These are phyloP conservation scores for Papilio dardanus DNA, from an alignment of 1,140 invertebrate genomes.

Conservation along the genomic window DNA sequence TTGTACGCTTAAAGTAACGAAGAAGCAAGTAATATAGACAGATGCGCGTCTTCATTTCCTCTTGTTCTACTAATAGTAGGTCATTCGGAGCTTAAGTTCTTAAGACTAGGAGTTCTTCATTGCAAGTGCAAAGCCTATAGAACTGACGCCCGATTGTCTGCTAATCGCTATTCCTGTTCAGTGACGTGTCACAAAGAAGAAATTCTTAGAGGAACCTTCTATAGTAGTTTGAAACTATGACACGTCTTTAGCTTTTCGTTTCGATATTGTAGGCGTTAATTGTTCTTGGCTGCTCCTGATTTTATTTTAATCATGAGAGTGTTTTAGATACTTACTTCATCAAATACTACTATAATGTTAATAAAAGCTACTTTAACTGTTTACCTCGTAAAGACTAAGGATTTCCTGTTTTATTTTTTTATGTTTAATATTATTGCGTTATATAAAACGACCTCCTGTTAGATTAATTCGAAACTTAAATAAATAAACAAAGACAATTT, in stretches of 20 bases:
- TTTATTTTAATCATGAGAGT: background rate
- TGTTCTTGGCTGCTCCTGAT: background rate
- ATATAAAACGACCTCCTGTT: background rate
- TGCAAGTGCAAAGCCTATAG: conserved; percentile 18
- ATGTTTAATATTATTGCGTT: background rate
- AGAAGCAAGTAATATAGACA: background rate
- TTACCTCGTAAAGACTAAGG: no score
- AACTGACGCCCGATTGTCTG: conserved; percentile 13
- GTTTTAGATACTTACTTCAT: no score
- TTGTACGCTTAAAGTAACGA: background rate
- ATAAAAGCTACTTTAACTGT: no score
- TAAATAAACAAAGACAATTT: conserved; percentile 24
- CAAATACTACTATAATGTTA: no score
- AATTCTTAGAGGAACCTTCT: background rate
- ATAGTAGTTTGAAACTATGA: background rate
- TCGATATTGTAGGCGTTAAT: background rate
- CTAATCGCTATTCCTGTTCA: conserved; percentile 24
- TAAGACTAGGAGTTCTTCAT: conserved; percentile 3
- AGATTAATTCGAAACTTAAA: background rate
- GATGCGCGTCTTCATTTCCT: background rate
- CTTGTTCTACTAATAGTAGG: conserved; percentile 6
- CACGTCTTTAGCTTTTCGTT: background rate
- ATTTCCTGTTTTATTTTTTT: background rate
- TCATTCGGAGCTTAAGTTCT: conserved; percentile 20
- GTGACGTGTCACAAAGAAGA: background rate